Percentiles rank a stretch among this genome's conserved stretches.
Conservation (phyloP, 2,888 invertebrate genomes). For the Troglohyphantes excavatus region DNA sequence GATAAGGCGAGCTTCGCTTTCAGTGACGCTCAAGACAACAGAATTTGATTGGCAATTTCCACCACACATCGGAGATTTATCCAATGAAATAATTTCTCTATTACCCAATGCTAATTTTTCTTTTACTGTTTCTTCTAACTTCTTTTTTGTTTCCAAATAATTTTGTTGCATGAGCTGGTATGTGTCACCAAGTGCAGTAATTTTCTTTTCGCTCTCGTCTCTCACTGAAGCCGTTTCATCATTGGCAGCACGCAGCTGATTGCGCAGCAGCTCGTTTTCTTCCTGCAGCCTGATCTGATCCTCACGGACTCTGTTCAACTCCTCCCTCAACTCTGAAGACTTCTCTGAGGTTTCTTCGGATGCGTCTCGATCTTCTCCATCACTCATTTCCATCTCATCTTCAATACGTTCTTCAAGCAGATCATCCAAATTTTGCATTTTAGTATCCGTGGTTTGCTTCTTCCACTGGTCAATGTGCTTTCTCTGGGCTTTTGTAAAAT, state of each 20-base stretch:
- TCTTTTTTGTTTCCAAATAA: slow-evolving; percentile 90
- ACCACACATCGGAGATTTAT: slow-evolving; percentile 1
- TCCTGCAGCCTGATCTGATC: slow-evolving; percentile 80
- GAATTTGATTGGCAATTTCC: neutral
- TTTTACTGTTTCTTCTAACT: neutral
- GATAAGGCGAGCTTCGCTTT: slow-evolving; percentile 81
- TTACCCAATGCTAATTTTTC: neutral
- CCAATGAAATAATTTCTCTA: neutral
- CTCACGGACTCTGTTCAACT: slow-evolving; percentile 92
- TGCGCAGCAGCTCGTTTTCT: slow-evolving; percentile 93
- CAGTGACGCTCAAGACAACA: slow-evolving; percentile 68
- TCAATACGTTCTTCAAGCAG: slow-evolving; percentile 87
- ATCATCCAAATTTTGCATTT: slow-evolving; percentile 87
- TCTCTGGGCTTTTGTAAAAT: slow-evolving; percentile 99
- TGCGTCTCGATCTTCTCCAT: slow-evolving; percentile 85
- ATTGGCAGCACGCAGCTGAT: slow-evolving; percentile 95
- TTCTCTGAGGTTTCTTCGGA: slow-evolving; percentile 95
- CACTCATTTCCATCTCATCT: slow-evolving; percentile 94
- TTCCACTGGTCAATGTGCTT: slow-evolving; percentile 99
- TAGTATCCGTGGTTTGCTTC: slow-evolving; percentile 94
- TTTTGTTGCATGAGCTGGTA: slow-evolving; percentile 91
- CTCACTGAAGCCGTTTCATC: slow-evolving; percentile 95
- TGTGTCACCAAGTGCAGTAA: slow-evolving; percentile 90
- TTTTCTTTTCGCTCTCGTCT: slow-evolving; percentile 94
- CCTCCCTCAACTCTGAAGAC: slow-evolving; percentile 95